These are phyloP conservation scores for Polymixis lichenea DNA, from an alignment of 2,888 invertebrate species.

Conservation along the genomic window DNA sequence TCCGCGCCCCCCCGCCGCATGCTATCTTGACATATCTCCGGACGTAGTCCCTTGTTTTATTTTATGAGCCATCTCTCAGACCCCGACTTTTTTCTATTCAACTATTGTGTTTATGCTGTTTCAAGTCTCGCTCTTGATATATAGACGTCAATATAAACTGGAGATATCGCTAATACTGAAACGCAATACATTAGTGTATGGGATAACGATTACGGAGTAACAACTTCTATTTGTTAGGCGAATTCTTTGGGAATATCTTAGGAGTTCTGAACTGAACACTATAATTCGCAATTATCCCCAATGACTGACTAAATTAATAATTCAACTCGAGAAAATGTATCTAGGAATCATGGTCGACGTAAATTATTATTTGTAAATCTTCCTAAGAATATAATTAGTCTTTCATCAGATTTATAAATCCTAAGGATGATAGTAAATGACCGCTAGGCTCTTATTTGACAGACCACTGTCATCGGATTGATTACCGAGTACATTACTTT, in stretches of 20 bases:
- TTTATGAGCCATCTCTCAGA: constrained; percentile 89
- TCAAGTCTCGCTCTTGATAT: constrained; percentile 84
- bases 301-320: constrained; percentile 35
- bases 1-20: constrained; percentile 84
- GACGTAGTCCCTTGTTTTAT: constrained; percentile 89
- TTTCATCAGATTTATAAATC: constrained; percentile 30
- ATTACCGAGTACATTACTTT: constrained; percentile 86
- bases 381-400: constrained; percentile 9
- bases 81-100: constrained; percentile 79
- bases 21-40: constrained; percentile 90
- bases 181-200: constrained; percentile 70
- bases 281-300: constrained; percentile 20
- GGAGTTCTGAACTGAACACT: constrained; percentile 22
- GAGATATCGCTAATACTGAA: constrained; percentile 79
- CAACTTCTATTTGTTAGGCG: constrained; percentile 50
- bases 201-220: constrained; percentile 65
- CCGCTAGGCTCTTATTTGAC: constrained; percentile 66
- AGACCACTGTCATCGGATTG: constrained; percentile 74
- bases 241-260: constrained; percentile 47
- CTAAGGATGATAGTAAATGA: constrained; percentile 46
- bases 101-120: constrained; percentile 85
- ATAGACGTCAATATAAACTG: constrained; percentile 81
- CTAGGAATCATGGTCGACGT: constrained; percentile 6
- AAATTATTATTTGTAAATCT: constrained; percentile 23
- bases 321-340: constrained; percentile 32